These are phyloP conservation scores for Blastobasis lacticolella DNA, from an alignment of 2,888 invertebrate species.

Conservation along the genomic window DNA sequence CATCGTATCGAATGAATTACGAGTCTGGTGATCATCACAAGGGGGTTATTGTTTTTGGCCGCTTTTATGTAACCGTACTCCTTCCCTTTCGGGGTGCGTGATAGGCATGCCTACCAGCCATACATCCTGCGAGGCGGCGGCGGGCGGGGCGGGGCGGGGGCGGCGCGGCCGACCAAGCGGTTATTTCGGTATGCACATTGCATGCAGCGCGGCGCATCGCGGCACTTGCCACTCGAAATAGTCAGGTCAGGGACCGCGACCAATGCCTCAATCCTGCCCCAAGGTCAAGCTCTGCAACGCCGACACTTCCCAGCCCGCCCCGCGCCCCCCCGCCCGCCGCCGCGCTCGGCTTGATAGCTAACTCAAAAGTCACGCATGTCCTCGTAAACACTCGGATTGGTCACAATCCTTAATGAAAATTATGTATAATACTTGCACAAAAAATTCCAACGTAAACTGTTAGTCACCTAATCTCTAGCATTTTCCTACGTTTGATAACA, in stretches of 20 bases:
- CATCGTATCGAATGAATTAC: background rate
- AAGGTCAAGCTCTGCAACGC: slow-evolving; percentile 67
- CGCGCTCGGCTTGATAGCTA: slow-evolving; percentile 2
- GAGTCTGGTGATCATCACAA: slow-evolving; percentile 20
- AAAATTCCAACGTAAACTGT: background rate
- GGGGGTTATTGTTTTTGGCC: slow-evolving; percentile 39
- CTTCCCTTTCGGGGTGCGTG: slow-evolving; percentile 35
- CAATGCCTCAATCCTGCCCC: slow-evolving; percentile 68
- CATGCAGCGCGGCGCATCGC: slow-evolving; percentile 52
- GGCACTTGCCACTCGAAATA: slow-evolving; percentile 74
- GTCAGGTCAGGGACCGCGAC: slow-evolving; percentile 73
- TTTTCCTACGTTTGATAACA: background rate
- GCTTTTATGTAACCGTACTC: slow-evolving; percentile 38
- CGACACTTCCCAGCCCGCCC: slow-evolving; percentile 28
- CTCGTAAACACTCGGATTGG: slow-evolving; percentile 1
- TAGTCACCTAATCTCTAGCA: background rate
- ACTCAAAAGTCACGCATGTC: slow-evolving; percentile 37
- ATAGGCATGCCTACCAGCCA: slow-evolving; percentile 52
- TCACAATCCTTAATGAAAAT: background rate
- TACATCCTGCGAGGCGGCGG: slow-evolving; percentile 47
- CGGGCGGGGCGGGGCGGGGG: slow-evolving; percentile 30
- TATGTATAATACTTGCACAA: background rate
- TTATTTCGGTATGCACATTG: slow-evolving; percentile 75
- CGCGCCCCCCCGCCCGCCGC: slow-evolving; percentile 21
- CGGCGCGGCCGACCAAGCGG: slow-evolving; percentile 50